phyloP scores from a whole-genome alignment of 2,888 invertebrate genomes.

The Crocallis elinguaria region DNA sequence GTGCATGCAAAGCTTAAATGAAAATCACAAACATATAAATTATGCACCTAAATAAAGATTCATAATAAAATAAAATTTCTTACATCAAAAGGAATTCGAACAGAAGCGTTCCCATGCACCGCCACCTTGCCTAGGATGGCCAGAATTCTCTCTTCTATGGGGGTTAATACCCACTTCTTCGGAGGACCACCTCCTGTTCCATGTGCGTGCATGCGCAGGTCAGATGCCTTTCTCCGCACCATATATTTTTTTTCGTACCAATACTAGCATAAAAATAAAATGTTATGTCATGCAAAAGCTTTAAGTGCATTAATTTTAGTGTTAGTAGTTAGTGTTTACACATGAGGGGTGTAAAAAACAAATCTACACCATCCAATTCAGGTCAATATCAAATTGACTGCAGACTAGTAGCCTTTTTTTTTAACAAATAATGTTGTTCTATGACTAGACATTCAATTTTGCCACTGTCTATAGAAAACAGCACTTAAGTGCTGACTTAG shows the following conservation, averaged over 20 bases:
- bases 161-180: neutral
- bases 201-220: neutral
- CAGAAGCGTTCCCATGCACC: neutral
- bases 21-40: neutral
- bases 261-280: neutral
- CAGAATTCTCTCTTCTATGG: neutral
- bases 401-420: too few relatives aligned
- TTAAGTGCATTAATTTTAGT: too few relatives aligned
- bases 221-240: neutral
- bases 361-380: too few relatives aligned
- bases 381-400: too few relatives aligned
- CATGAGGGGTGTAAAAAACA: too few relatives aligned
- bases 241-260: neutral
- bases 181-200: neutral
- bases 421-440: too few relatives aligned
- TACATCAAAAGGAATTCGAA: neutral
- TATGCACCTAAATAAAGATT: neutral
- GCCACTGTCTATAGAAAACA: too few relatives aligned
- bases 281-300: neutral
- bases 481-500: too few relatives aligned
- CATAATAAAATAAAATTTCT: neutral
- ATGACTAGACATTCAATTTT: too few relatives aligned
- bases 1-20: too few relatives aligned
- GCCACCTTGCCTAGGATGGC: neutral
- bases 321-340: too few relatives aligned